These are phyloP conservation scores for Agrotis clavis DNA, from an alignment of 2,888 invertebrate species.

Conservation along the genomic window DNA sequence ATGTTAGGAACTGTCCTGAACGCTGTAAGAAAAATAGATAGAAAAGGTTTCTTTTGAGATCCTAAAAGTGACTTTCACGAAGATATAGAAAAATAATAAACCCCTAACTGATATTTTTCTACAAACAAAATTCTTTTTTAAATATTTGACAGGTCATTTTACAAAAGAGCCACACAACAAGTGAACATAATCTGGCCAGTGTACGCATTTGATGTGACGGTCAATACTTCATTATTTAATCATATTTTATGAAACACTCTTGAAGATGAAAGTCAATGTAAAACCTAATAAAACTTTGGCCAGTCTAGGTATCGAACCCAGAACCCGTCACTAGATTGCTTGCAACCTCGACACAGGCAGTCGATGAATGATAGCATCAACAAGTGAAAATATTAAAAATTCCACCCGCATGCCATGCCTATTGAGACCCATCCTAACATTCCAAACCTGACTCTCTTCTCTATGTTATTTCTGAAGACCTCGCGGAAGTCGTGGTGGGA, in stretches of 20 bases:
- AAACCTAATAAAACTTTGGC: neutral
- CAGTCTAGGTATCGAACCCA: neutral
- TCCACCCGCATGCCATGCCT: constrained; percentile 50
- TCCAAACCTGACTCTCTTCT: constrained; percentile 97
- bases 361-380: constrained; percentile 5
- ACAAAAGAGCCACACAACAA: neutral
- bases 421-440: constrained; percentile 53
- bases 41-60: neutral
- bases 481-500: constrained; percentile 99
- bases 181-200: neutral
- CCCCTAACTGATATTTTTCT: neutral
- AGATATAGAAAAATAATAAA: neutral
- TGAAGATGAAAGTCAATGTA: neutral
- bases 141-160: neutral
- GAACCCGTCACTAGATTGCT: neutral
- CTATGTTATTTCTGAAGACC: constrained; percentile 98
- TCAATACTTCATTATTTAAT: neutral
- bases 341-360: neutral
- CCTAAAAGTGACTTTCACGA: neutral
- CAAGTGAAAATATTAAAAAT: constrained; percentile 20
- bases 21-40: neutral
- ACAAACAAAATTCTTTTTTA: neutral
- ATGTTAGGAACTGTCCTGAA: constrained; percentile 18
- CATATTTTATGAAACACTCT: too few species aligned
- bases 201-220: neutral